Evolutionary conservation across 2,888 invertebrate genomes (phyloP), one percentile per base, ranked within the genome.

Genomic region (Acheta domesticus): DNA sequence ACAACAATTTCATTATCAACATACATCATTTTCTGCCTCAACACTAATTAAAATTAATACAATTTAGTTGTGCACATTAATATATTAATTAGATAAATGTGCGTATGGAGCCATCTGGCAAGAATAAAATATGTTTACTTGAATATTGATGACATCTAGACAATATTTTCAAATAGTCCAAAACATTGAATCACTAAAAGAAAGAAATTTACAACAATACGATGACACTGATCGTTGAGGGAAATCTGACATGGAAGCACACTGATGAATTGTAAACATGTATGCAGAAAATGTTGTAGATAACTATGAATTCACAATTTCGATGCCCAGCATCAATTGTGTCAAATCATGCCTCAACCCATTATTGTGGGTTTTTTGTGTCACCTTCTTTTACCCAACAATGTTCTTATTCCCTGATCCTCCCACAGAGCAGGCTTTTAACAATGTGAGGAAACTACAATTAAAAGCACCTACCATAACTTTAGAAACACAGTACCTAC

Each of bases 11-110:
- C 36, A 5, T 36, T 36, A 36, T 36, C 36, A 36, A 36, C 16
- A n/a, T n/a, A 62, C 62, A 62, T n/a, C 62, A 62, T 62, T 62
- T 62, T 62, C 62, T 62, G 62, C 62, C 62, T 62, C 62, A n/a
- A 19, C 16, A 62, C n/a, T 62, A 62, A 62, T 19, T 62, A 14
- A 14, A 62, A 62, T 62, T 62, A 62, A 62, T 62, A 14, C 1
- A 62, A 62, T 62, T 62, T n/a, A 19, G 8, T 14, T 19, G 62
- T 62, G 62, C 62, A 62, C n/a, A 62, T 36, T 36, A n/a, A 8
- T n/a, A 62, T 4, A 16, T 62, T 62, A n/a, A 14, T 62, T 4
- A 62, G 62, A 62, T 19, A 19, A 62, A 62, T 62, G 62, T 62
- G 62, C 62, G n/a, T 62, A 19, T 8, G 12, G 62, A 19, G 62